These are phyloP conservation scores for Lasioglossum zephyrum DNA, from an alignment of 2,888 invertebrate species.

Conservation along the genomic window DNA sequence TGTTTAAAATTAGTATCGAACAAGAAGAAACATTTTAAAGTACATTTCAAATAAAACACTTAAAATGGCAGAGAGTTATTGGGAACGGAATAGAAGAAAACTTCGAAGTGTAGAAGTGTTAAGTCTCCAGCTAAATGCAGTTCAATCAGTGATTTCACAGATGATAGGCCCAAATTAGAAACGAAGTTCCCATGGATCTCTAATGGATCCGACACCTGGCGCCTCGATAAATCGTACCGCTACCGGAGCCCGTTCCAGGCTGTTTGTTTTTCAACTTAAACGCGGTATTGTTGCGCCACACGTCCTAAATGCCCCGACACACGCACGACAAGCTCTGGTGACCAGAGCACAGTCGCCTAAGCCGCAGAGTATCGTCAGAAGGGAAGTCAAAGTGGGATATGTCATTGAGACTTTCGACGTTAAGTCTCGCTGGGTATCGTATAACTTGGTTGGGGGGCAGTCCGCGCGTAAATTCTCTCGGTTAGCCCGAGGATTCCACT, in stretches of 20 bases:
- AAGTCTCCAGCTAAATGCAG: no score
- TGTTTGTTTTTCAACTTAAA: neutral
- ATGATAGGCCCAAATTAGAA: neutral
- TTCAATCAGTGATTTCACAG: neutral
- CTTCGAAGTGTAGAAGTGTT: no score
- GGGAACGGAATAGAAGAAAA: no score
- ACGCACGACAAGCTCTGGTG: conserved; percentile 7
- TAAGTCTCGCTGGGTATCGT: neutral
- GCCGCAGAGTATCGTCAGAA: conserved; percentile 4
- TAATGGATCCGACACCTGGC: neutral
- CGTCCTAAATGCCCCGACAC: conserved; percentile 1
- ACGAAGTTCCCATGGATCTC: neutral
- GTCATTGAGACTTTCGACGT: conserved; percentile 7
- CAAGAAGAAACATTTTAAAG: no score
- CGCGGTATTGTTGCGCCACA: neutral
- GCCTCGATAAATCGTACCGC: neutral
- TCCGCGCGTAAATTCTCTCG: neutral
- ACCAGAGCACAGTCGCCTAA: conserved; percentile 9
- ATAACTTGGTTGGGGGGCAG: neutral
- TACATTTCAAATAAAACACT: no score
- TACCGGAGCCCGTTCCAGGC: neutral
- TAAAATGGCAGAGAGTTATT: no score
- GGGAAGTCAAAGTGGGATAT: conserved; percentile 4
- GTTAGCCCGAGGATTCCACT: neutral
- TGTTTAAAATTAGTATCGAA: no score